Percentiles rank a stretch among this genome's conserved stretches.
phyloP scores from a whole-genome alignment of 2,113 vertebrate species.

The Microcebus ravelobensis region DNA sequence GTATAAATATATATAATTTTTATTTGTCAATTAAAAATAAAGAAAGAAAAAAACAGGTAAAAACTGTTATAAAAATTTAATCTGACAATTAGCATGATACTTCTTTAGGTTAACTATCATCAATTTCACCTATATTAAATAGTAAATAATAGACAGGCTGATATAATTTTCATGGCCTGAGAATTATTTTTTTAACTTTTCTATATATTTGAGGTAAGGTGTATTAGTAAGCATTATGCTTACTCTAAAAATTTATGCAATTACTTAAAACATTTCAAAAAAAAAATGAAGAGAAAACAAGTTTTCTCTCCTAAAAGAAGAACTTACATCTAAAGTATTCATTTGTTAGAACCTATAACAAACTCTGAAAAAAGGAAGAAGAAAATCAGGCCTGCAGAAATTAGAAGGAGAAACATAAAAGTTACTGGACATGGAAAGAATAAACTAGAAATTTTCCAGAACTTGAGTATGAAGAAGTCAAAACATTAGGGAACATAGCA shows the following conservation, averaged over 20 bases:
- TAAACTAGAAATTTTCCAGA: conserved; percentile 78
- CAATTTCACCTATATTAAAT: background rate
- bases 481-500: background rate
- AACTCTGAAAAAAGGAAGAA: conserved; percentile 17
- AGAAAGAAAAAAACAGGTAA: background rate
- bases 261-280: conserved; percentile 23
- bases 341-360: conserved; percentile 48
- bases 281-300: background rate
- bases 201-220: background rate
- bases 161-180: background rate
- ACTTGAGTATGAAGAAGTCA: conserved; percentile 35
- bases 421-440: background rate
- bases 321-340: background rate
- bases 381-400: conserved; percentile 32
- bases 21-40: background rate
- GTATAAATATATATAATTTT: background rate
- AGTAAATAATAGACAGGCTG: background rate
- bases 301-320: conserved; percentile 40
- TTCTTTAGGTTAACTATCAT: background rate
- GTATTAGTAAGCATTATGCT: background rate
- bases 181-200: conserved; percentile 16
- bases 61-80: background rate
- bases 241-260: conserved; percentile 24
- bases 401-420: conserved; percentile 11
- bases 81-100: background rate